Base-by-base conservation (phyloP, 1,140 invertebrate species). In the Pseudomyrmex pallidus region DNA sequence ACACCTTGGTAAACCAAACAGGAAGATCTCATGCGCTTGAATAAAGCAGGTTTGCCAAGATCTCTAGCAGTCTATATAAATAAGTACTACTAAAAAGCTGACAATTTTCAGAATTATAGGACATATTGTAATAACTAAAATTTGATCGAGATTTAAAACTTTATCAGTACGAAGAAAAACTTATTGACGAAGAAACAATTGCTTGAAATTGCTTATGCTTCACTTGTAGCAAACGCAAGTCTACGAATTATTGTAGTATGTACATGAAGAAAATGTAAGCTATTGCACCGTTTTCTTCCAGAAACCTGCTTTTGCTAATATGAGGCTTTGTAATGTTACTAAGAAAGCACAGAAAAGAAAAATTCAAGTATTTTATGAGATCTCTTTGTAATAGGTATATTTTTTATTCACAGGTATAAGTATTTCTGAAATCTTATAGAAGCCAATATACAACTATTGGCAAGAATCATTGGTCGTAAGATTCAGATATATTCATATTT, bases 1-100 rank as follows among this genome's bases (percentile, higher is more conserved):
- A 57, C 74, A 68, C 25, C 67, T 87, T 87, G 62, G 76, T 70
- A 59, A 61, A 74, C 9, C 46, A 20, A 57, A 54, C 59, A 59
- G 5, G 66, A 57, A n/a, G 74, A 74, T 56, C 17, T 83, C 67
- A 22, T 66, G 15, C 73, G 50, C 15, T 77, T 70, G 73, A 82
- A 66, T 77, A 89, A 88, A 90, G 80, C 77, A 82, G 66, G 63
- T 87, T 78, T 88, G 85, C 74, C 74, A 74, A 77, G 74, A 35
- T 35, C 35, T 56, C 52, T 77, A 83, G 22, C 25, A 64, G 74
- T 68, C 46, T 56, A 1, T 35, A 35, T 35, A 83, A 87, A 82
- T 73, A 56, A 44, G 61, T 62, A 72, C 50, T 83, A 83, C 35
- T 63, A 62, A 82, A 63, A 82, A 70, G 20, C 22, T 80, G 66